Conservation (phyloP, 2,888 invertebrate species). For the Mesorhabditis belari region DNA sequence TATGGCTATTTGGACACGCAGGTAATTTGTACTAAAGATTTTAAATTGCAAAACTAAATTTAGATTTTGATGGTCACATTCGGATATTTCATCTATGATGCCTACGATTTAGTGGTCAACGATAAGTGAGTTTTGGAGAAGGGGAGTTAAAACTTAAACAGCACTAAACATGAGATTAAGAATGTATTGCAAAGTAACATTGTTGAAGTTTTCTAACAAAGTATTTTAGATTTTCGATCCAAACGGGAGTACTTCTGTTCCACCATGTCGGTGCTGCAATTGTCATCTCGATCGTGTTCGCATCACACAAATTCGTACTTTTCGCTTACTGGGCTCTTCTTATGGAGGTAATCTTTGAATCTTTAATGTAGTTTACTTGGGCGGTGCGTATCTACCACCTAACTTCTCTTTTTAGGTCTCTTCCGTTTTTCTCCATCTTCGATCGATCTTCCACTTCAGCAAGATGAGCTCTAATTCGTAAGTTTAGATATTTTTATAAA, state of each 20-base stretch:
- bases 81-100: constrained; percentile 34
- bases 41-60: neutral
- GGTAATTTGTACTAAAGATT: neutral
- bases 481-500: neutral
- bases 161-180: no score
- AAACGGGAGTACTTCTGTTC: constrained; percentile 28
- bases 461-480: constrained; percentile 11
- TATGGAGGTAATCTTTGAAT: constrained; percentile 17
- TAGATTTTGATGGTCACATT: constrained; percentile 23
- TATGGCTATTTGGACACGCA: constrained; percentile 19
- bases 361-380: neutral
- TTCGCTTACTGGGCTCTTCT: constrained; percentile 34
- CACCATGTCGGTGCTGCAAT: constrained; percentile 27
- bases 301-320: constrained; percentile 27
- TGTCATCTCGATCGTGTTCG: constrained; percentile 21
- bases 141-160: no score
- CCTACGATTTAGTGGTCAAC: constrained; percentile 22
- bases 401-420: constrained; percentile 12
- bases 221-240: constrained; percentile 24
- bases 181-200: neutral
- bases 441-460: constrained; percentile 24
- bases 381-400: no score
- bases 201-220: neutral
- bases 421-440: constrained; percentile 25
- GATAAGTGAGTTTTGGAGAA: constrained; percentile 20